Conservation (phyloP, 2,113 vertebrate genomes). For the Trematocara unimaculatum region DNA sequence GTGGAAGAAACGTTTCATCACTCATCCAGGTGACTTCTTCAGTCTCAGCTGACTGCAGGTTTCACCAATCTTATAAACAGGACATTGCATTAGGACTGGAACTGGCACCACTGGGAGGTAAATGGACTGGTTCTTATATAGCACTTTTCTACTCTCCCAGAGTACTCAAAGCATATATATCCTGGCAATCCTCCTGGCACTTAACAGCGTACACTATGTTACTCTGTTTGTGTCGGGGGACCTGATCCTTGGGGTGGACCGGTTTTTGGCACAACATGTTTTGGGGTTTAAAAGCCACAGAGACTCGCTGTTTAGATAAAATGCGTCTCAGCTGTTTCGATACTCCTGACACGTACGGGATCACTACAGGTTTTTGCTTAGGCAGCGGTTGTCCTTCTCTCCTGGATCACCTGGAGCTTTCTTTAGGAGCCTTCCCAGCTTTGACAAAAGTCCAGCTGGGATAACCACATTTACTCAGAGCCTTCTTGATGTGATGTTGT, state of each 20-base stretch:
- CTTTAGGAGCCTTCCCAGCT: neutral
- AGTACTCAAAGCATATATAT: too few relatives aligned
- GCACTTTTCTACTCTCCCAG: too few relatives aligned
- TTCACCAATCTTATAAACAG: neutral
- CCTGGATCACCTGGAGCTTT: rapidly evolving
- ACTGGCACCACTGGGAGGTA: too few relatives aligned
- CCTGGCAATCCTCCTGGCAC: too few relatives aligned
- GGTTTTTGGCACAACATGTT: too few relatives aligned
- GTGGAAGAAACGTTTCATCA: neutral
- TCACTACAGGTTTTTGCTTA: neutral
- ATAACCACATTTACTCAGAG: neutral
- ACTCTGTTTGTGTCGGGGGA: too few relatives aligned
- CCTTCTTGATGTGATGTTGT: neutral
- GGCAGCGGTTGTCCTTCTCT: neutral
- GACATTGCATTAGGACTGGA: too few relatives aligned
- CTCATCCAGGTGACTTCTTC: neutral
- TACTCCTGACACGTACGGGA: neutral
- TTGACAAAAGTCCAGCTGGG: neutral
- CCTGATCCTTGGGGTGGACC: too few relatives aligned
- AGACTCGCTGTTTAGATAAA: neutral
- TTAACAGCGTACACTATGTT: too few relatives aligned
- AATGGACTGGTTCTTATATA: too few relatives aligned
- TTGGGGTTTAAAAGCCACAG: too few relatives aligned
- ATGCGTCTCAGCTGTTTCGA: rapidly evolving
- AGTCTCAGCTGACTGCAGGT: neutral